A percentile compares a stretch with the other conserved stretches of the same genome.
Conservation (phyloP, 2,113 vertebrate genomes). For the Ptilonorhynchus violaceus region DNA sequence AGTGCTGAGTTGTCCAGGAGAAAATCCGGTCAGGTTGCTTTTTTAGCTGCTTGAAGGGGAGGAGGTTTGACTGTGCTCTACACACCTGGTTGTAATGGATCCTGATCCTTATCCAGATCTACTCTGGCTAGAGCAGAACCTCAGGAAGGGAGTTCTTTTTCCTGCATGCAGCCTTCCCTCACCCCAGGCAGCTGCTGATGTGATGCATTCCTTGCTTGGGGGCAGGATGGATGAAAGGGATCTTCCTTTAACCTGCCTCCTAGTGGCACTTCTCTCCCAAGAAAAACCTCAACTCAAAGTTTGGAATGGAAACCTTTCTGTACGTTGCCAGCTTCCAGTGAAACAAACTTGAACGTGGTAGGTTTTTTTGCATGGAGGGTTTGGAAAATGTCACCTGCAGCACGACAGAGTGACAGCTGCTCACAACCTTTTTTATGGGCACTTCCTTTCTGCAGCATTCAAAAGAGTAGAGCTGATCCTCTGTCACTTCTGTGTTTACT, state of each 20-base stretch:
- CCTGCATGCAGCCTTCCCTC: neutral
- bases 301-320: neutral
- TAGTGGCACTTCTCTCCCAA: neutral
- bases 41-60: neutral
- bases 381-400: neutral
- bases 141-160: neutral
- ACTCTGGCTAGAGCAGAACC: neutral
- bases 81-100: neutral
- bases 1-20: neutral
- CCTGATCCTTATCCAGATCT: neutral
- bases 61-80: neutral
- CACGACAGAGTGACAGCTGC: fast-evolving
- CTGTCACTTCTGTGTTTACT: neutral
- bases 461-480: neutral
- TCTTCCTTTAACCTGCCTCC: neutral
- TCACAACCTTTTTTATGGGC: neutral
- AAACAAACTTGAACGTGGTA: neutral
- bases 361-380: neutral
- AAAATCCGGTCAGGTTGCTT: neutral
- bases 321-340: neutral
- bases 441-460: neutral
- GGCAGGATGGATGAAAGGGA: neutral
- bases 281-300: neutral
- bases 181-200: neutral
- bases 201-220: neutral